Percentiles rank a stretch among this genome's conserved stretches.
These are phyloP conservation scores for Numida meleagris DNA, from an alignment of 2,113 vertebrate genomes.

Conservation along the genomic window DNA sequence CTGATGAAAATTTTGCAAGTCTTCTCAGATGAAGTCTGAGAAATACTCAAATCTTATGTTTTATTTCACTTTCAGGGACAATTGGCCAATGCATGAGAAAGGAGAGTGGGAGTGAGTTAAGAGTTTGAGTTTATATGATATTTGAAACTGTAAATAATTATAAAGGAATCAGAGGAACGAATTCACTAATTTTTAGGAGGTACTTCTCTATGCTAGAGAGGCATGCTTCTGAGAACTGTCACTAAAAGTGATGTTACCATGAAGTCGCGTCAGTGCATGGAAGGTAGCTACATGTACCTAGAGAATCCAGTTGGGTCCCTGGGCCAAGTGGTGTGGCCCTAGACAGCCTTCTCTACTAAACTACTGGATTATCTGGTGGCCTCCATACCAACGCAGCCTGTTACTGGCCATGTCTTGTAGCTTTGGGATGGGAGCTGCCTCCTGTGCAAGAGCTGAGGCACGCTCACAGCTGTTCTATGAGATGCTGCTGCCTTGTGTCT, in stretches of 20 bases:
- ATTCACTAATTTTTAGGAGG: not conserved
- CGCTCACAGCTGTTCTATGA: not conserved
- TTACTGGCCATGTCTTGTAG: rapidly evolving
- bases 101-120: not conserved
- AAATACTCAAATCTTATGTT: not conserved
- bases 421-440: rapidly evolving
- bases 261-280: not conserved
- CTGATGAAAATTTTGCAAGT: not conserved
- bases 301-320: not conserved
- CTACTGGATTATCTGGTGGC: not conserved
- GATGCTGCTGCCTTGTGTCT: not conserved
- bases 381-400: not conserved
- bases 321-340: not conserved
- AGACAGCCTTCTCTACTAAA: not conserved
- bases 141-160: not conserved
- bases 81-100: not conserved
- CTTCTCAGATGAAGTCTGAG: not conserved
- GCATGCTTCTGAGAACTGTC: not conserved
- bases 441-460: not conserved
- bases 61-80: not conserved
- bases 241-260: not conserved
- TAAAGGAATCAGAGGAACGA: not conserved
- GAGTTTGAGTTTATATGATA: not conserved
- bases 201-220: not conserved
- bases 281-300: rapidly evolving